Percentiles rank a stretch among this genome's conserved stretches.
These are phyloP conservation scores for Coptodon bakossiorum DNA, from an alignment of 2,113 vertebrate genomes.

Conservation along the genomic window DNA sequence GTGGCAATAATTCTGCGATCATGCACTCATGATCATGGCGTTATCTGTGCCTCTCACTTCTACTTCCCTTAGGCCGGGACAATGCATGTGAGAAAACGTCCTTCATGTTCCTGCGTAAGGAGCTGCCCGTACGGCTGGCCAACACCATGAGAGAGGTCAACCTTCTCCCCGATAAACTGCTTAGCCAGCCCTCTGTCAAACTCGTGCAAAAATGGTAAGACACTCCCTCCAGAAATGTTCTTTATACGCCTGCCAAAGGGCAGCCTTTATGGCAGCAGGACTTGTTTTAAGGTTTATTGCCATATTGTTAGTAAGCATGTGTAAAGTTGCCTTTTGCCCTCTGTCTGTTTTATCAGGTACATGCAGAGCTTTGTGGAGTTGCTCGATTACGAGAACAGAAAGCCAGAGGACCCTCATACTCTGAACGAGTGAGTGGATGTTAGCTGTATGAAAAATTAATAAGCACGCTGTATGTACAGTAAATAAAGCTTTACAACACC, in stretches of 20 bases:
- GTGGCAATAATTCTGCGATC: neutral
- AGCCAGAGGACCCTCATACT: slow-evolving; percentile 81
- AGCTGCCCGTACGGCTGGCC: slow-evolving; percentile 88
- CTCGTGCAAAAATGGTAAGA: slow-evolving; percentile 89
- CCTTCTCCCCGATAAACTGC: slow-evolving; percentile 86
- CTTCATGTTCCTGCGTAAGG: slow-evolving; percentile 92
- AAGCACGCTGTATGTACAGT: neutral
- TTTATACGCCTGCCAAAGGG: neutral
- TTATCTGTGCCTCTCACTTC: neutral
- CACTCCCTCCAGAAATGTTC: neutral
- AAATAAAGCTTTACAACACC: neutral
- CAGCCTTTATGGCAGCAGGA: neutral
- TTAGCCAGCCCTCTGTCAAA: slow-evolving; percentile 83
- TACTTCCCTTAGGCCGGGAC: slow-evolving; percentile 76
- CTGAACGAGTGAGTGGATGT: slow-evolving; percentile 82
- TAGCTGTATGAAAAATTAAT: neutral
- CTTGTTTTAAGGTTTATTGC: neutral
- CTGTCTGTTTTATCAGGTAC: slow-evolving; percentile 75
- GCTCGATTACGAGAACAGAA: slow-evolving; percentile 87
- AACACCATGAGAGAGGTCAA: slow-evolving; percentile 96
- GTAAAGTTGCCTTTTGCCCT: neutral
- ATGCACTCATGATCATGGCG: neutral
- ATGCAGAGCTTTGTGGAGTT: slow-evolving; percentile 95
- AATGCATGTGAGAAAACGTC: slow-evolving; percentile 96
- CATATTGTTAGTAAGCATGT: neutral